Percentiles rank a stretch among this genome's conserved stretches.
phyloP scores from a whole-genome alignment of 2,113 vertebrate species.

The Actenoides hombroni region DNA sequence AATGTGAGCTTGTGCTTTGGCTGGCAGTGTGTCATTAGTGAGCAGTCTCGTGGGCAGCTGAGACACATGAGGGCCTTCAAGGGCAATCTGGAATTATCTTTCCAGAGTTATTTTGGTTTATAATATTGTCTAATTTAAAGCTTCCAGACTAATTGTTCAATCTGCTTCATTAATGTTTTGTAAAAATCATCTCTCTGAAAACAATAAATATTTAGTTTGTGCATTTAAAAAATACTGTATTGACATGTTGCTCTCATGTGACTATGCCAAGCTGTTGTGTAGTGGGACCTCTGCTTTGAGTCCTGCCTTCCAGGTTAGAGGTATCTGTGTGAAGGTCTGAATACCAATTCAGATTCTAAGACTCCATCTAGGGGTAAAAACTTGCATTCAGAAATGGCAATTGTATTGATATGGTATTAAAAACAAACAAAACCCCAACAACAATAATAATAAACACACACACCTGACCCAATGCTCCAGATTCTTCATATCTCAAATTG shows the following conservation, averaged over 20 bases:
- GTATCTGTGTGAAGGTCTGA: not conserved
- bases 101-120: not conserved
- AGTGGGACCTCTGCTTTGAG: not conserved
- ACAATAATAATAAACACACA: not conserved
- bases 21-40: not conserved
- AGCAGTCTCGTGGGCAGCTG: not conserved
- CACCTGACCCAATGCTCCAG: not conserved
- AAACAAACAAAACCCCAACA: not conserved
- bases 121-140: not conserved
- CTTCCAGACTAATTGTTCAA: not conserved
- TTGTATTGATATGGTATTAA: not conserved
- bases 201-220: not conserved
- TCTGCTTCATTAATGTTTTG: not conserved
- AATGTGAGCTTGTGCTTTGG: not conserved
- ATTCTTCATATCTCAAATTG: not conserved
- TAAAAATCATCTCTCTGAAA: not conserved
- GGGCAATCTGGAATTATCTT: not conserved
- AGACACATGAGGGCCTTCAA: not conserved
- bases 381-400: not conserved
- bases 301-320: not conserved
- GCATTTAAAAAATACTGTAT: not conserved
- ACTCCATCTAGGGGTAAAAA: not conserved
- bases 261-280: not conserved
- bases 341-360: not conserved
- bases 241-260: not conserved